phyloP scores from a whole-genome alignment of 2,797 vertebrate genomes.

The Sphaeramia orbicularis region DNA sequence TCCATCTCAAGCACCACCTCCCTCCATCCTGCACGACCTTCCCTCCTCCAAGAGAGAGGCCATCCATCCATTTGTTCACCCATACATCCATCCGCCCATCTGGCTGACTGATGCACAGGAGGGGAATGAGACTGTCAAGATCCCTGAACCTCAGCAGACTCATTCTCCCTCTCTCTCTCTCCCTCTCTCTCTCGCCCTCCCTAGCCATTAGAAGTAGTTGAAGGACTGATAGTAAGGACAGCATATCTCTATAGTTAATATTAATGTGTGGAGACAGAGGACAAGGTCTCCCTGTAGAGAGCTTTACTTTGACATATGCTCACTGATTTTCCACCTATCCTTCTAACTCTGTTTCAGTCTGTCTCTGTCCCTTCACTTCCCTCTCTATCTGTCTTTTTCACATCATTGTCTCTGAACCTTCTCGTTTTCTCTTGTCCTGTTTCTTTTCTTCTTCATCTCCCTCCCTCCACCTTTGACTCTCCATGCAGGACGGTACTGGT shows the following conservation, averaged over 20 bases:
- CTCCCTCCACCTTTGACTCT: slow-evolving; percentile 7
- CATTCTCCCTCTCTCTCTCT: slow-evolving; percentile 51
- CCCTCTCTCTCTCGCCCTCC: slow-evolving; percentile 48
- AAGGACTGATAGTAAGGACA: slow-evolving; percentile 73
- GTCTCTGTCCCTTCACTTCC: slow-evolving; percentile 24
- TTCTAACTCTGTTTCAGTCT: slow-evolving; percentile 54
- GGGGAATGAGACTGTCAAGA: slow-evolving; percentile 81
- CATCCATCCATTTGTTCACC: slow-evolving; percentile 74
- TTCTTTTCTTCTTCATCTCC: slow-evolving; percentile 8
- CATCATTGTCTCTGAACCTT: slow-evolving; percentile 26
- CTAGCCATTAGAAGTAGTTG: slow-evolving; percentile 64
- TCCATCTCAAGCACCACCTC: slow-evolving; percentile 70
- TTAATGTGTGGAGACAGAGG: slow-evolving; percentile 78
- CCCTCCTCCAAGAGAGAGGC: slow-evolving; percentile 69
- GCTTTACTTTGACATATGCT: slow-evolving; percentile 79
- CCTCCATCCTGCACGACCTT: slow-evolving; percentile 77
- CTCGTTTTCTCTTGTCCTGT: slow-evolving; percentile 1
- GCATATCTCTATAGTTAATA: slow-evolving; percentile 79
- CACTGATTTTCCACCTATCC: slow-evolving; percentile 58
- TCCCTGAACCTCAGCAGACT: slow-evolving; percentile 78
- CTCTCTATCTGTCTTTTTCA: slow-evolving; percentile 44
- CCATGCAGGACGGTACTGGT: slow-evolving; percentile 48
- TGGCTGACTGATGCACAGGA: slow-evolving; percentile 78
- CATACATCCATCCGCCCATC: slow-evolving; percentile 74
- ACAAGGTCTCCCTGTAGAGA: slow-evolving; percentile 78